Percentiles rank a stretch among this genome's conserved stretches.
Evolutionary conservation across 2,113 vertebrate species (phyloP).

Genomic region (Delphinus delphis): DNA sequence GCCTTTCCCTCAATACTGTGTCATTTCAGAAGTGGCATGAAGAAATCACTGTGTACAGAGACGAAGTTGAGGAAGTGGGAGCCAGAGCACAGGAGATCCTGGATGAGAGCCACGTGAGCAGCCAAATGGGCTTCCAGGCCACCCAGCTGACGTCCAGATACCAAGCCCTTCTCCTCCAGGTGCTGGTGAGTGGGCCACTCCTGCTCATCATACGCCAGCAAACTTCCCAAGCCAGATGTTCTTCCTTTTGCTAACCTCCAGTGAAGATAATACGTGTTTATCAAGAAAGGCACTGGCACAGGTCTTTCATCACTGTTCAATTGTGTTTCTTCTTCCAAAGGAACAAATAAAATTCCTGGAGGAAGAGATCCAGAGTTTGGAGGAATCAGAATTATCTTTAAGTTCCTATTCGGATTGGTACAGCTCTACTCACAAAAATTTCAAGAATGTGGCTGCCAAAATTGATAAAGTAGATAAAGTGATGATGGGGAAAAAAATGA

Average conservation of each 20-base stretch:
- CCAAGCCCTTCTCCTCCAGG: constrained; percentile 92
- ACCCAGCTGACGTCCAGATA: constrained; percentile 93
- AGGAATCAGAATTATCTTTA: constrained; percentile 91
- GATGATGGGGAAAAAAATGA: constrained; percentile 92
- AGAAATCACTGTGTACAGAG: constrained; percentile 87
- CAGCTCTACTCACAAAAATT: constrained; percentile 87
- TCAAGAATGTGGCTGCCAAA: constrained; percentile 84
- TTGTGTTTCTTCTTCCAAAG: constrained; percentile 76
- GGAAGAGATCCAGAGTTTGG: constrained; percentile 92
- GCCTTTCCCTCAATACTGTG: fast-evolving
- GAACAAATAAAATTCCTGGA: constrained; percentile 94
- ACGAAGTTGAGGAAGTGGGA: constrained; percentile 93
- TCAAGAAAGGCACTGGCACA: not conserved
- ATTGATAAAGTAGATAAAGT: constrained; percentile 87
- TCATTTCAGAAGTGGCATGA: constrained; percentile 90
- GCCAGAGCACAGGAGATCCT: constrained; percentile 93
- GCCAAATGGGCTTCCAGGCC: constrained; percentile 89
- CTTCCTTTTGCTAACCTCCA: no score
- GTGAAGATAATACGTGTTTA: fast-evolving
- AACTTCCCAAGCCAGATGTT: fast-evolving
- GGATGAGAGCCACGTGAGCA: constrained; percentile 91
- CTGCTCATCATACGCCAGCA: not conserved
- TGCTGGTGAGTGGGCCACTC: constrained; percentile 84
- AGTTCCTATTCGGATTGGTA: constrained; percentile 92
- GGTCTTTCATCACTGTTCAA: not conserved